A percentile compares a stretch with the other conserved stretches of the same genome.
Evolutionary conservation across 2,888 invertebrate genomes (phyloP).

Genomic region (Nomada ruficornis): DNA sequence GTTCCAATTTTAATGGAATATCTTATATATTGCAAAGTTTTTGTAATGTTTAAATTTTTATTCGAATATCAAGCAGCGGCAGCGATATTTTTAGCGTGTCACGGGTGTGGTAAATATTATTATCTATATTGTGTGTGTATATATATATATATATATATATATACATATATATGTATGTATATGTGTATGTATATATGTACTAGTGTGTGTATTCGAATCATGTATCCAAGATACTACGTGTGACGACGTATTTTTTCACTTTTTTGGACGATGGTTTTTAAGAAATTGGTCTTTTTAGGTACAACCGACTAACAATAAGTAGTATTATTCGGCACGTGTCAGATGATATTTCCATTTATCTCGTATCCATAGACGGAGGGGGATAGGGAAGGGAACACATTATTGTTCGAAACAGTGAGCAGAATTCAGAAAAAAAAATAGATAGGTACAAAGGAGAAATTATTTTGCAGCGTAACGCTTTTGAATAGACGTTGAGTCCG

Average conservation of each 20-base stretch:
- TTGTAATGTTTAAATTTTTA: background rate
- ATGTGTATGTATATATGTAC: background rate
- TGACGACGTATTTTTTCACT: background rate
- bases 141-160: too few species aligned
- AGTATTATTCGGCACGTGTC: slow-evolving; percentile 41
- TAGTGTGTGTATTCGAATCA: background rate
- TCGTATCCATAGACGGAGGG: background rate
- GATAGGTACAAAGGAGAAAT: background rate
- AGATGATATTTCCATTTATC: slow-evolving; percentile 11
- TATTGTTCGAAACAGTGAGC: background rate
- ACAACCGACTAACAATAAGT: slow-evolving; percentile 2
- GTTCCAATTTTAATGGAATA: slow-evolving; percentile 6
- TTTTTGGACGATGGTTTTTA: slow-evolving; percentile 12
- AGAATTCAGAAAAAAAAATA: background rate
- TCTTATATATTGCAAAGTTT: background rate
- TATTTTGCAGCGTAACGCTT: slow-evolving; percentile 10
- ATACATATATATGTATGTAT: too few species aligned
- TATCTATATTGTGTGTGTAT: background rate
- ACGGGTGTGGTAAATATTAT: background rate
- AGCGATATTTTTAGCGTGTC: slow-evolving; percentile 1
- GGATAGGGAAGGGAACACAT: background rate
- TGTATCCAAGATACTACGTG: background rate
- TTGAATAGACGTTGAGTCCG: background rate
- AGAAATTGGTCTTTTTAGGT: background rate
- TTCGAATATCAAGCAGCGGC: background rate